Conservation (phyloP, 2,113 vertebrate species). For the Butorides virescens region DNA sequence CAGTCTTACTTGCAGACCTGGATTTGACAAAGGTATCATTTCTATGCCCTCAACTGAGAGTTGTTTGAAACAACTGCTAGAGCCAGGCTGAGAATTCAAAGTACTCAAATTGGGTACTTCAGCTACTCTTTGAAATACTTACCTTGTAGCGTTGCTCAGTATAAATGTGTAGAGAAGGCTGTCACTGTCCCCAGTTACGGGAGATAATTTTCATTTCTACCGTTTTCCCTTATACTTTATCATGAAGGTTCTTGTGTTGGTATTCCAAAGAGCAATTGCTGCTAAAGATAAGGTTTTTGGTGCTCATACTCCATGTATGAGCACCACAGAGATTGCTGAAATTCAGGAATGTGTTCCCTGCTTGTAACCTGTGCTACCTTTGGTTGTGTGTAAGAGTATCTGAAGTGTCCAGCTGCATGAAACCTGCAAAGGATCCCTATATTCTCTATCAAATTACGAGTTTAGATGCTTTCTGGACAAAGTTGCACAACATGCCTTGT, state of each 20-base stretch:
- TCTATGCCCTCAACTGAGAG: background rate
- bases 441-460: rapidly evolving
- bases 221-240: background rate
- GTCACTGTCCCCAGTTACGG: background rate
- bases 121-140: background rate
- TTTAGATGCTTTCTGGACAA: background rate
- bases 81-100: background rate
- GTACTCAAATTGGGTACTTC: background rate
- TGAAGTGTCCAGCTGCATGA: background rate
- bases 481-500: background rate
- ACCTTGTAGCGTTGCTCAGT: background rate
- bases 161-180: background rate
- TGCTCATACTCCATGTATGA: background rate
- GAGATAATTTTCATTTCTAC: background rate
- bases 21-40: background rate
- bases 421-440: background rate
- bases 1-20: background rate
- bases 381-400: background rate
- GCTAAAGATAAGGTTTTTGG: background rate
- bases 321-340: background rate
- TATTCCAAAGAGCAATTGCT: background rate
- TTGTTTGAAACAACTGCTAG: background rate
- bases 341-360: background rate
- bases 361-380: background rate
- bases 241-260: background rate